Percentiles rank a stretch among this genome's conserved stretches.
These are phyloP conservation scores for Pristionchus exspectatus DNA, from an alignment of 2,888 invertebrate genomes.

Conservation along the genomic window DNA sequence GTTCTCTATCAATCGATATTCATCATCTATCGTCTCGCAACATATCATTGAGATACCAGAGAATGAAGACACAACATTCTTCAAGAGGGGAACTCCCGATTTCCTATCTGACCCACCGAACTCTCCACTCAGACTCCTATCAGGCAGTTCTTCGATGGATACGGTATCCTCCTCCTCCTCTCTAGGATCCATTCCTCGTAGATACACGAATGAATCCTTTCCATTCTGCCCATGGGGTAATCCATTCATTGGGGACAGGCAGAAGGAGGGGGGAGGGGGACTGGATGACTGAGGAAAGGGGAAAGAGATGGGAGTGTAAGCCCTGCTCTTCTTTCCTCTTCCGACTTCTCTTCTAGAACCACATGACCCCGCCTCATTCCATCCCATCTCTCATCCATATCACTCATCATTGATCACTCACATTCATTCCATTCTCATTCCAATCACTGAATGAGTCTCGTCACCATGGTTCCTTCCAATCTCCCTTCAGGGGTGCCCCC, in stretches of 20 bases:
- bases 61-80: background rate
- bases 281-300: constrained; percentile 6
- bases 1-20: background rate
- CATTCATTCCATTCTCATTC: background rate
- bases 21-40: background rate
- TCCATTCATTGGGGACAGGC: constrained; percentile 14
- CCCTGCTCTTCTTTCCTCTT: constrained; percentile 50
- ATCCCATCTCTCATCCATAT: constrained; percentile 13
- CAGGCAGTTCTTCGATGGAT: constrained; percentile 1
- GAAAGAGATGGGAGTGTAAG: constrained; percentile 15
- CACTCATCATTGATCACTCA: background rate
- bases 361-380: constrained; percentile 28
- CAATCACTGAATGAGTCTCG: background rate
- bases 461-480: constrained; percentile 3
- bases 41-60: background rate
- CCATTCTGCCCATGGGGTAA: background rate
- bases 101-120: background rate
- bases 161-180: background rate
- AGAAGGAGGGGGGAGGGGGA: background rate
- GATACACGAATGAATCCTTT: constrained; percentile 16
- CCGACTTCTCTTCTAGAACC: constrained; percentile 38
- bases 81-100: background rate
- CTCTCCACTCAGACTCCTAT: constrained; percentile 11
- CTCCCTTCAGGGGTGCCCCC: background rate
- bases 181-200: constrained; percentile 29